These are phyloP conservation scores for Lamprotornis superbus DNA, from an alignment of 2,113 vertebrate species.

Conservation along the genomic window DNA sequence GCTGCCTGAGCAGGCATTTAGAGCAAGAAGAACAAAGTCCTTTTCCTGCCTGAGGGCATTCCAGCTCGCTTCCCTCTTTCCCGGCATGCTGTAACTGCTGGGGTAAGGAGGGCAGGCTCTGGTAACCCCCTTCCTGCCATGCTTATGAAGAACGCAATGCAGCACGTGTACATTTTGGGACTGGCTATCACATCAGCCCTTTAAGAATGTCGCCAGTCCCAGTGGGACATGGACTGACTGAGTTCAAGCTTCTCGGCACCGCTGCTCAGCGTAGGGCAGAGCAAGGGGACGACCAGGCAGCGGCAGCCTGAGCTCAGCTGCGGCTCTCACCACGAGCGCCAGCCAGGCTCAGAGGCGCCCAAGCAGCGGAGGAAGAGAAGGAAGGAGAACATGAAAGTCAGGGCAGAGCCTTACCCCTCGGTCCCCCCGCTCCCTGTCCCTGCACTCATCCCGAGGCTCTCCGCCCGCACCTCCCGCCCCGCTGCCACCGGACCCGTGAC, in stretches of 20 bases:
- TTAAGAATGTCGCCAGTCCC: background rate
- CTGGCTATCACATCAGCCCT: background rate
- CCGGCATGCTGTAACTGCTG: background rate
- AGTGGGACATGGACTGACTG: fast-evolving
- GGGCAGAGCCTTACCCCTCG: background rate
- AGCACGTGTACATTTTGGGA: background rate
- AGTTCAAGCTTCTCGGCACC: background rate
- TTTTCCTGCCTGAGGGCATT: background rate
- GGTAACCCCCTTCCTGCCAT: background rate
- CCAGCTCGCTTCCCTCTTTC: background rate
- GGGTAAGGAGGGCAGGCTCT: background rate
- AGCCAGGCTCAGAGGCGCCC: background rate
- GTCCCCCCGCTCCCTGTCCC: background rate
- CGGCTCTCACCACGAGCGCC: background rate
- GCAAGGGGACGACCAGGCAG: background rate
- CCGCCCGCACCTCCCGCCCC: background rate
- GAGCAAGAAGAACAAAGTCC: background rate
- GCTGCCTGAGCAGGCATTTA: background rate
- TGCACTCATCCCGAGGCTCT: fast-evolving
- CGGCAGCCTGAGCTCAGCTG: background rate
- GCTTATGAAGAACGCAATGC: background rate
- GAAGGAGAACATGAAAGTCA: background rate
- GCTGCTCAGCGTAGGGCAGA: background rate
- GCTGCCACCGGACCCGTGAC: fast-evolving
- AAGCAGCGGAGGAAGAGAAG: background rate